Evolutionary conservation across 1,140 invertebrate species (phyloP).

Genomic region (Aricia agestis): DNA sequence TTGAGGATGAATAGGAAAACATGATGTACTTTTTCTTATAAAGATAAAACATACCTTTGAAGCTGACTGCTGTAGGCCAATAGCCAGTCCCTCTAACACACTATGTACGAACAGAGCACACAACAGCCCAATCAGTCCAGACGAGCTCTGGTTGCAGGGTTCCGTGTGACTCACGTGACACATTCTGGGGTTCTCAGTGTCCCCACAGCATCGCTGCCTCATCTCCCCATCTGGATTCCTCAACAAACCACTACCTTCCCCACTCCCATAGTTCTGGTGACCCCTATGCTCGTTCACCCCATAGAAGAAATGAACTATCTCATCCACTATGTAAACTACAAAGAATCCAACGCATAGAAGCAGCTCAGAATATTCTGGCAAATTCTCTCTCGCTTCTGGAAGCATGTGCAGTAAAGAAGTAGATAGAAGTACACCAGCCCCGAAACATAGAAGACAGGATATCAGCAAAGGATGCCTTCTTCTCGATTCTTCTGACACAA

Average conservation of each 20-base stretch:
- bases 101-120: slow-evolving; percentile 86
- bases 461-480: slow-evolving; percentile 77
- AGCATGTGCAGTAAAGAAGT: slow-evolving; percentile 90
- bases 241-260: slow-evolving; percentile 44
- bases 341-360: slow-evolving; percentile 87
- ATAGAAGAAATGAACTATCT: slow-evolving; percentile 82
- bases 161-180: slow-evolving; percentile 80
- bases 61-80: slow-evolving; percentile 83
- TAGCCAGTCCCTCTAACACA: slow-evolving; percentile 88
- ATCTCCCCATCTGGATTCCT: slow-evolving; percentile 46
- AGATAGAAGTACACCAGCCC: slow-evolving; percentile 89
- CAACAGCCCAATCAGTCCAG: slow-evolving; percentile 79
- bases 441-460: slow-evolving; percentile 86
- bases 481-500: slow-evolving; percentile 76
- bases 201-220: slow-evolving; percentile 53
- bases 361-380: slow-evolving; percentile 81
- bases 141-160: slow-evolving; percentile 77
- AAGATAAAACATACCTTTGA: slow-evolving; percentile 73
- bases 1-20: no score
- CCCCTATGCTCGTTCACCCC: slow-evolving; percentile 41
- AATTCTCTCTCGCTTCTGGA: slow-evolving; percentile 82
- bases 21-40: no score
- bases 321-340: slow-evolving; percentile 86
- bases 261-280: slow-evolving; percentile 46
- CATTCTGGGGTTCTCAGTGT: slow-evolving; percentile 74